Evolutionary conservation across 2,888 invertebrate genomes (phyloP).

Genomic region (Macropis europaea): DNA sequence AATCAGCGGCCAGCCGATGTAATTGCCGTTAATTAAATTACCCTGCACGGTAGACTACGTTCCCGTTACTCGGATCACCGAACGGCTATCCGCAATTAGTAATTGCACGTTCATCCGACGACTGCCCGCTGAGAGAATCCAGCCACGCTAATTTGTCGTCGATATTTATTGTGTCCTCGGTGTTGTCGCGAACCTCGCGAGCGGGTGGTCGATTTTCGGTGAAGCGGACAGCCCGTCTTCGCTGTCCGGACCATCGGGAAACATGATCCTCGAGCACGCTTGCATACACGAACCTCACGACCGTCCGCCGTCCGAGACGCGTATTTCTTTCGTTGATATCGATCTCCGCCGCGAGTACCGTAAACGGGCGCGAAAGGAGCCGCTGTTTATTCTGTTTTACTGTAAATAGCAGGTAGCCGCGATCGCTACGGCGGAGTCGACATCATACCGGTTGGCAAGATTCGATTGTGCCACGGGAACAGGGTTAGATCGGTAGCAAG

Average conservation of each 20-base stretch:
- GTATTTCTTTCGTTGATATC: constrained; percentile 53
- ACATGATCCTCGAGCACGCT: constrained; percentile 4
- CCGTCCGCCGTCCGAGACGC: constrained; percentile 26
- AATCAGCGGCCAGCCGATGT: constrained; percentile 57
- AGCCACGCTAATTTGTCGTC: constrained; percentile 53
- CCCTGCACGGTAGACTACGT: constrained; percentile 39
- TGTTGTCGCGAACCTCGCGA: neutral
- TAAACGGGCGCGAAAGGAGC: constrained; percentile 56
- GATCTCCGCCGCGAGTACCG: constrained; percentile 42
- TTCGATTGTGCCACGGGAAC: constrained; percentile 43
- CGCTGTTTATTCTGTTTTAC: constrained; percentile 54
- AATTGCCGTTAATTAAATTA: constrained; percentile 67
- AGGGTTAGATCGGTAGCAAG: constrained; percentile 17
- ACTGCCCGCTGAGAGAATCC: constrained; percentile 19
- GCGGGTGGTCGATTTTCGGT: constrained; percentile 23
- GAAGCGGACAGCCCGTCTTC: neutral
- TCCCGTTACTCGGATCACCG: constrained; percentile 59
- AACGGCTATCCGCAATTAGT: constrained; percentile 62
- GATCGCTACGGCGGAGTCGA: constrained; percentile 20
- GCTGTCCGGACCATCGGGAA: neutral
- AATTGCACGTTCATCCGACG: constrained; percentile 53
- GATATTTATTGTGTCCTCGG: constrained; percentile 33
- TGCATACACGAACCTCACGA: neutral
- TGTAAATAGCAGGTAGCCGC: constrained; percentile 38
- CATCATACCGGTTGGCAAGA: constrained; percentile 26